Evolutionary conservation across 2,113 vertebrate species (phyloP).

Genomic region (Tiliqua scincoides): DNA sequence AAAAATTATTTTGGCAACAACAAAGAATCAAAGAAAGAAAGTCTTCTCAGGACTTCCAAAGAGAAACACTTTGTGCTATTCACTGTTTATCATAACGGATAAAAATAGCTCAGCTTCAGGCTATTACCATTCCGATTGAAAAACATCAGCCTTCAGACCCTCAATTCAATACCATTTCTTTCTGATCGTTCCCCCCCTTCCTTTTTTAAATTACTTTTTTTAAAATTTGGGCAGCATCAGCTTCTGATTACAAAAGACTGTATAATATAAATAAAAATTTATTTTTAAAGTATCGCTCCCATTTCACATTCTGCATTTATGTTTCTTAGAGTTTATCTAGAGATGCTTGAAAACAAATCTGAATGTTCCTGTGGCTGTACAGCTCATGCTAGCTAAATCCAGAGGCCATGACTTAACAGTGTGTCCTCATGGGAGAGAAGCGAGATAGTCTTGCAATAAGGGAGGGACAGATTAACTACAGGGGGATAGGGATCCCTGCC

Average conservation of each 20-base stretch:
- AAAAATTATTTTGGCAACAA: not conserved
- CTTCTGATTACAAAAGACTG: conserved; percentile 70
- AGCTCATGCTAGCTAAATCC: not conserved
- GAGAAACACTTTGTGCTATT: conserved; percentile 49
- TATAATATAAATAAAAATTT: conserved; percentile 38
- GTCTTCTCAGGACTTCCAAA: conserved; percentile 56
- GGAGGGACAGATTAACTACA: not conserved
- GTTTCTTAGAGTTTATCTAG: not conserved
- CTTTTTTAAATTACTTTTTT: not conserved
- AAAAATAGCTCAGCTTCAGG: conserved; percentile 72
- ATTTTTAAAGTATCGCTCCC: not conserved
- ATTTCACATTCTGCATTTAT: not conserved
- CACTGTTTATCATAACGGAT: conserved; percentile 63
- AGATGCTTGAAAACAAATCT: no score
- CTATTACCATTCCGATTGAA: conserved; percentile 66
- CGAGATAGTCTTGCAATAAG: not conserved
- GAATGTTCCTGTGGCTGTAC: not conserved
- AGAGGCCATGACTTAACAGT: not conserved
- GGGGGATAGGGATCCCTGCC: not conserved
- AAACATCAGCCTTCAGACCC: conserved; percentile 32
- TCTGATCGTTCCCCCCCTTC: conserved; percentile 24
- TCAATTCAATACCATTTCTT: conserved; percentile 51
- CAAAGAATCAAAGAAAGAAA: not conserved
- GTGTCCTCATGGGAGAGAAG: not conserved
- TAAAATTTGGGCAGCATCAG: conserved; percentile 36